These are phyloP conservation scores for Moxostoma hubbsi DNA, from an alignment of 2,797 vertebrate species.

Conservation along the genomic window DNA sequence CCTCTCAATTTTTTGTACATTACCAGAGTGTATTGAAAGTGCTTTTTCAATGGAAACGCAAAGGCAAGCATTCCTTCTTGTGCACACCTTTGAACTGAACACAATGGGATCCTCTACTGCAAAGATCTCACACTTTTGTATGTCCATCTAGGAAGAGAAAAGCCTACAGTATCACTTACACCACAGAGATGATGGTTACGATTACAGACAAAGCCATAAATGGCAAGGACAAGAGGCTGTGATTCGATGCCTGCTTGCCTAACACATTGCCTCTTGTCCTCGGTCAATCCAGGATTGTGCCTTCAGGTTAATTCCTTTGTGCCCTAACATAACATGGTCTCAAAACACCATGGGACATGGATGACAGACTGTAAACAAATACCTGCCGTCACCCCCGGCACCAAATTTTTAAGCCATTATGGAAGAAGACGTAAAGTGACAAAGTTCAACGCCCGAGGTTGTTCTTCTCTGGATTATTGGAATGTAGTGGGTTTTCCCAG, in stretches of 20 bases:
- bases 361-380: slow-evolving; percentile 52
- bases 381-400: slow-evolving; percentile 44
- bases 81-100: slow-evolving; percentile 75
- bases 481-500: slow-evolving; percentile 30
- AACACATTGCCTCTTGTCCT: slow-evolving; percentile 54
- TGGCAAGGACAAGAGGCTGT: slow-evolving; percentile 50
- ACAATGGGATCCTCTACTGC: slow-evolving; percentile 76
- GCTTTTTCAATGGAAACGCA: slow-evolving; percentile 72
- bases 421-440: slow-evolving; percentile 30
- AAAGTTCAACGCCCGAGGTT: not conserved
- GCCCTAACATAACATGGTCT: slow-evolving; percentile 41
- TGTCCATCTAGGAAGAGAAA: slow-evolving; percentile 72
- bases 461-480: slow-evolving; percentile 28
- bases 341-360: slow-evolving; percentile 46
- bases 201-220: slow-evolving; percentile 72
- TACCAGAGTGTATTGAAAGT: slow-evolving; percentile 80
- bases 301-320: slow-evolving; percentile 52
- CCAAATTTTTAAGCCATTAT: slow-evolving; percentile 44
- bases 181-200: slow-evolving; percentile 67
- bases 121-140: slow-evolving; percentile 78
- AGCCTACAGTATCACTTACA: slow-evolving; percentile 60
- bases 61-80: slow-evolving; percentile 75
- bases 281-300: slow-evolving; percentile 52
- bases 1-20: slow-evolving; percentile 68
- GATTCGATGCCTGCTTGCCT: slow-evolving; percentile 61